Evolutionary conservation across 2,113 vertebrate genomes (phyloP).

Genomic region (Galeopterus variegatus): DNA sequence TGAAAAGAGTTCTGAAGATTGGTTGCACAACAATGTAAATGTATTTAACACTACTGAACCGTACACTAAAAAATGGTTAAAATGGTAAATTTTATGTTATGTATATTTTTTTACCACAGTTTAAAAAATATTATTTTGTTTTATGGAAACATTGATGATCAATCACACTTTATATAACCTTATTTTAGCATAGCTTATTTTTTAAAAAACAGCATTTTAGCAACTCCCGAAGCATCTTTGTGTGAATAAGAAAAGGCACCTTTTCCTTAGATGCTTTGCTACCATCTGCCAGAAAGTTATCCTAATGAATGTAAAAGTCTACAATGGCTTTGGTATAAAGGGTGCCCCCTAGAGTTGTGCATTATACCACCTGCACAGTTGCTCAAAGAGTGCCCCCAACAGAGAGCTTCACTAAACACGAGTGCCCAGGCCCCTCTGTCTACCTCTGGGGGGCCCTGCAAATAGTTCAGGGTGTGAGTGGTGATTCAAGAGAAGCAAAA

Average conservation of each 20-base stretch:
- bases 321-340: neutral
- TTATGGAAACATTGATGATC: neutral
- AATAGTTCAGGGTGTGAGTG: neutral
- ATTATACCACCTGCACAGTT: neutral
- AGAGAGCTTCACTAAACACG: neutral
- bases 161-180: neutral
- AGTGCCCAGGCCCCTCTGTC: neutral
- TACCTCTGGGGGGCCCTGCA: neutral
- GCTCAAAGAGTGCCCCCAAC: neutral
- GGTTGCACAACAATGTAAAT: neutral
- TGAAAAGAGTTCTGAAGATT: neutral
- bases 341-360: neutral
- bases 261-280: neutral
- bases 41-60: neutral
- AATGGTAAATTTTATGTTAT: constrained; percentile 15
- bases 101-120: neutral
- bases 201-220: neutral
- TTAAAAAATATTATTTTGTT: neutral
- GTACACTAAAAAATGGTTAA: neutral
- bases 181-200: constrained; percentile 7
- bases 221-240: neutral
- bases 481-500: neutral
- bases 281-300: neutral
- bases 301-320: neutral
- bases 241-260: neutral